Percentiles rank a stretch among this genome's conserved stretches.
Evolutionary conservation across 2,113 vertebrate genomes (phyloP).

Genomic region (Cricetomys ansorgei): DNA sequence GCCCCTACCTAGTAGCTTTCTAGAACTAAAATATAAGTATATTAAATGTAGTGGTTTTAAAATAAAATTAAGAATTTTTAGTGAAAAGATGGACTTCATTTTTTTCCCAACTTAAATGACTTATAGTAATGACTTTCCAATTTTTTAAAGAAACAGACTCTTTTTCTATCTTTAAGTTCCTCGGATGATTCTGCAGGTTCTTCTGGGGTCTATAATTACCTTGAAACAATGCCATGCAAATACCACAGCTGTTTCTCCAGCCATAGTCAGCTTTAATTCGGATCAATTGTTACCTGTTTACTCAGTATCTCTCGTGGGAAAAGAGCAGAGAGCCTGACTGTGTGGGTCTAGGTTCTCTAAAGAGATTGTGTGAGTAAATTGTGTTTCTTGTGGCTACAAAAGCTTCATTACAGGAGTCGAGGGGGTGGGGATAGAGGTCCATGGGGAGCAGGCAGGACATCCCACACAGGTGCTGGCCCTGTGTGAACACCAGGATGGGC

Average conservation of each 20-base stretch:
- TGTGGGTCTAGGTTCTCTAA: background rate
- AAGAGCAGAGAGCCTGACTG: conserved; percentile 27
- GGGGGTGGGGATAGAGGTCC: conserved; percentile 92
- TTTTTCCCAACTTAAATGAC: conserved; percentile 20
- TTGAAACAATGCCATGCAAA: conserved; percentile 26
- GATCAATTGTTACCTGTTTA: conserved; percentile 19
- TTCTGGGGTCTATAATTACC: conserved; percentile 7
- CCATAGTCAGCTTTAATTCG: background rate
- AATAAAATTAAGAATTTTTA: background rate
- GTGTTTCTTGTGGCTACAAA: background rate
- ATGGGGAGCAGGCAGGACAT: conserved; percentile 94
- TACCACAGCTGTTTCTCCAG: background rate
- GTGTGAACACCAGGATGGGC: background rate
- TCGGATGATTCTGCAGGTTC: background rate
- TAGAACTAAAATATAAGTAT: background rate
- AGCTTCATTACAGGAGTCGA: conserved; percentile 48
- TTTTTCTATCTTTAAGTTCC: background rate
- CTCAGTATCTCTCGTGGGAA: background rate
- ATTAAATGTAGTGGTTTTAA: conserved; percentile 13
- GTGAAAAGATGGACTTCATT: conserved; percentile 27
- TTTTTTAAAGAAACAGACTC: background rate
- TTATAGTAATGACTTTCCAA: background rate
- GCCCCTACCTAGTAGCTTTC: background rate
- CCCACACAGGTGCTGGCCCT: conserved; percentile 95
- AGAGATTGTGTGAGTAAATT: background rate